These are phyloP conservation scores for Phylloscopus whistleri DNA, from an alignment of 2,113 vertebrate species.

Conservation along the genomic window DNA sequence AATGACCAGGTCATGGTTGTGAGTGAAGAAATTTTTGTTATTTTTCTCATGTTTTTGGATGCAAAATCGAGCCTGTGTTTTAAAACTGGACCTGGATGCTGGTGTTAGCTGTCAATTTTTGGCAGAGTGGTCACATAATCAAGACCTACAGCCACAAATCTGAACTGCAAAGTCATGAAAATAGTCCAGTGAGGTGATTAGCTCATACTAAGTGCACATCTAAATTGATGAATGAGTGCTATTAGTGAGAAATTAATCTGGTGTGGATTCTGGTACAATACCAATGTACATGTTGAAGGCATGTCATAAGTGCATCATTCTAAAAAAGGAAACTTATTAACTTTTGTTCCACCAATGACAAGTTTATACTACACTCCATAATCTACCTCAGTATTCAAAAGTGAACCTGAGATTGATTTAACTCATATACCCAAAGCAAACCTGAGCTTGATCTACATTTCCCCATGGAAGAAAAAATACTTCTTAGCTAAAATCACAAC, in stretches of 20 bases:
- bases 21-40: not conserved
- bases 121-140: not conserved
- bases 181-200: not conserved
- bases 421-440: not conserved
- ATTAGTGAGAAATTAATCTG: not conserved
- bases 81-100: not conserved
- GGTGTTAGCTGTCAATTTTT: not conserved
- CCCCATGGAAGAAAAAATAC: not conserved
- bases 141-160: not conserved
- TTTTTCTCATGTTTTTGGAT: not conserved
- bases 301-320: not conserved
- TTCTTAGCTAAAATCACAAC: not conserved
- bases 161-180: not conserved
- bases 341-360: not conserved
- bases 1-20: not conserved
- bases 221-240: not conserved
- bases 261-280: not conserved
- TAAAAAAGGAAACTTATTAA: not conserved
- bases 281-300: not conserved
- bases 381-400: not conserved
- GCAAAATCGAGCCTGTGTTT: not conserved
- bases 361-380: not conserved
- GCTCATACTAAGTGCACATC: not conserved
- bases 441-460: not conserved
- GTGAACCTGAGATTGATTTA: not conserved